phyloP scores from a whole-genome alignment of 2,888 invertebrate genomes.

The Colletes collaris region DNA sequence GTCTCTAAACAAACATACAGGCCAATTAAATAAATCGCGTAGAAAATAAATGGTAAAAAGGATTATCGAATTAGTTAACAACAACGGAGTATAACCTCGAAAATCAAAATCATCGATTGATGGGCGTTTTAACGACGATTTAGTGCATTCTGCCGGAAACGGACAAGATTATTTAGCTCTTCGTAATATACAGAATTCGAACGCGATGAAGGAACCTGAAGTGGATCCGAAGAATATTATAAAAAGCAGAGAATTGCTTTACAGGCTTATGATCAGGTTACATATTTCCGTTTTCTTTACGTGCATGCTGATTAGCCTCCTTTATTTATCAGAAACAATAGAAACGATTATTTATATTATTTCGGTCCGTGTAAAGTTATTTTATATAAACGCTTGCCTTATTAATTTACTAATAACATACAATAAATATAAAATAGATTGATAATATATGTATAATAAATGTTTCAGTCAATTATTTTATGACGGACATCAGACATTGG shows the following conservation, averaged over 20 bases:
- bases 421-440: too few species aligned
- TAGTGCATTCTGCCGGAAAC: conserved; percentile 37
- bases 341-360: background rate
- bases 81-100: conserved; percentile 71
- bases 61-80: conserved; percentile 36
- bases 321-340: background rate
- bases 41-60: conserved; percentile 14
- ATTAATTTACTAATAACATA: background rate
- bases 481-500: conserved; percentile 97
- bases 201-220: conserved; percentile 83
- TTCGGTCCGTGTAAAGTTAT: background rate
- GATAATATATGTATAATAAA: background rate
- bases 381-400: background rate
- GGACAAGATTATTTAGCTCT: conserved; percentile 63
- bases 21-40: conserved; percentile 26
- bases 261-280: conserved; percentile 96
- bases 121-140: conserved; percentile 58
- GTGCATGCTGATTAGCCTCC: background rate
- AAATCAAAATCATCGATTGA: conserved; percentile 62
- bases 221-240: conserved; percentile 90
- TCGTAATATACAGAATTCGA: conserved; percentile 46
- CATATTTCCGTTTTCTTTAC: conserved; percentile 29
- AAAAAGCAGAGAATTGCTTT: conserved; percentile 94
- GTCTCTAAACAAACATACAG: background rate
- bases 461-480: conserved; percentile 95